These are phyloP conservation scores for Etheostoma perlongum DNA, from an alignment of 2,797 vertebrate genomes.

Conservation along the genomic window DNA sequence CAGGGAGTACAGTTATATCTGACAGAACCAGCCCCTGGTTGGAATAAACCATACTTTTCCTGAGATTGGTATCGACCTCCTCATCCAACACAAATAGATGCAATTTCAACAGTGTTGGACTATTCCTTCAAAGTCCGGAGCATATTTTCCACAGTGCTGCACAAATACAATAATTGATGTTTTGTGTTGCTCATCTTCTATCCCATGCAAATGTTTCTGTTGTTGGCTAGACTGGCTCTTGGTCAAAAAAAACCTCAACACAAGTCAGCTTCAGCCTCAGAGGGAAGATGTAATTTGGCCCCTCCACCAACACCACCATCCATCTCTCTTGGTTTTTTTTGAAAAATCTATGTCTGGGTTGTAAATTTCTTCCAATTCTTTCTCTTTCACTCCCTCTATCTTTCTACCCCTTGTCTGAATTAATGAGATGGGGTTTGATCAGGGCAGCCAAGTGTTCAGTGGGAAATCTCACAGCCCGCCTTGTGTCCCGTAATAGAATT, in stretches of 20 bases:
- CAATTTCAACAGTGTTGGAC: neutral
- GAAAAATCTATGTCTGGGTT: conserved; percentile 93
- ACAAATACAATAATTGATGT: conserved; percentile 6
- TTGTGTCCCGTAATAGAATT: conserved; percentile 99
- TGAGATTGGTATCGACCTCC: neutral
- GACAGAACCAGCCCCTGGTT: neutral
- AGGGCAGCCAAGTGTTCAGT: conserved; percentile 99
- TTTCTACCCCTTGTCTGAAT: conserved; percentile 99
- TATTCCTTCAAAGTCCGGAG: neutral
- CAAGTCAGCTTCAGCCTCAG: conserved; percentile 61
- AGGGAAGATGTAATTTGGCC: conserved; percentile 89
- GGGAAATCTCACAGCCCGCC: conserved; percentile 98
- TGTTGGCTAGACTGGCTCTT: conserved; percentile 40
- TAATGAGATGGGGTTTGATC: conserved; percentile 99
- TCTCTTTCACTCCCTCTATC: conserved; percentile 86
- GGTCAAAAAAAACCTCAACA: conserved; percentile 50
- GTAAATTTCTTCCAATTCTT: conserved; percentile 99
- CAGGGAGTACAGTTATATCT: neutral
- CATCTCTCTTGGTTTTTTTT: conserved; percentile 79
- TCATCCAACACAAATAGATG: neutral
- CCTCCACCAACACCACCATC: conserved; percentile 58
- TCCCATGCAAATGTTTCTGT: conserved; percentile 31
- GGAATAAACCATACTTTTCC: neutral
- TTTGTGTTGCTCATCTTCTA: conserved; percentile 2
- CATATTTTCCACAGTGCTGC: neutral